Percentiles rank a stretch among this genome's conserved stretches.
These are phyloP conservation scores for Ceratina calcarata DNA, from an alignment of 1,140 invertebrate species.

Conservation along the genomic window DNA sequence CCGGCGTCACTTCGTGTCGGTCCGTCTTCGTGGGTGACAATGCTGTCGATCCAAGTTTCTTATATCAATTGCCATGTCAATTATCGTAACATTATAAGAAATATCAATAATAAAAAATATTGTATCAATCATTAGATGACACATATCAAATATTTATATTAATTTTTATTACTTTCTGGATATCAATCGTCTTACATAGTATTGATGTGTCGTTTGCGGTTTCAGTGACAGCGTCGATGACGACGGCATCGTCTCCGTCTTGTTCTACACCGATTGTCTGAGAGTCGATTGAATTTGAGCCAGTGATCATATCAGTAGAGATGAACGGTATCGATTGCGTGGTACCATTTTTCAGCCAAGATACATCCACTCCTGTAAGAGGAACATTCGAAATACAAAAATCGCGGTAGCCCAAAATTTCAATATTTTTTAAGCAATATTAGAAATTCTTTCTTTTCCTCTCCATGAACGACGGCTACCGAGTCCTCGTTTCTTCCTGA, in stretches of 20 bases:
- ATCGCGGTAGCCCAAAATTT: too few relatives aligned
- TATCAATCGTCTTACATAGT: not conserved
- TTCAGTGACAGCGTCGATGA: conserved; percentile 74
- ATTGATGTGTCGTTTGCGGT: conserved; percentile 47
- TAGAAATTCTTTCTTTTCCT: not conserved
- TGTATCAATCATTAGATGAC: too few relatives aligned
- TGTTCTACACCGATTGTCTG: conserved; percentile 38
- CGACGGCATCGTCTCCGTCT: conserved; percentile 74
- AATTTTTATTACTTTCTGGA: too few relatives aligned
- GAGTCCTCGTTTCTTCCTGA: conserved; percentile 4
- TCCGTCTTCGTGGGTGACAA: conserved; percentile 69
- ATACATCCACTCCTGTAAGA: conserved; percentile 71
- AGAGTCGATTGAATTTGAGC: conserved; percentile 61
- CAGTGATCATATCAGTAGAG: conserved; percentile 71
- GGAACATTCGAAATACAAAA: not conserved
- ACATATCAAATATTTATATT: too few relatives aligned
- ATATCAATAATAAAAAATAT: too few relatives aligned
- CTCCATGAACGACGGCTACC: too few relatives aligned
- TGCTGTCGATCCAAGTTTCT: not conserved
- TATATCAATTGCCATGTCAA: too few relatives aligned
- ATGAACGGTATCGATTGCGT: conserved; percentile 69
- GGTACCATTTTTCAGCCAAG: conserved; percentile 76
- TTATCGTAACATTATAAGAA: too few relatives aligned
- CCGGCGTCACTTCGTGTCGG: conserved; percentile 82
- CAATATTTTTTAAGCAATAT: too few relatives aligned